Conservation (phyloP, 1,140 invertebrate species). For the Aricia agestis region DNA sequence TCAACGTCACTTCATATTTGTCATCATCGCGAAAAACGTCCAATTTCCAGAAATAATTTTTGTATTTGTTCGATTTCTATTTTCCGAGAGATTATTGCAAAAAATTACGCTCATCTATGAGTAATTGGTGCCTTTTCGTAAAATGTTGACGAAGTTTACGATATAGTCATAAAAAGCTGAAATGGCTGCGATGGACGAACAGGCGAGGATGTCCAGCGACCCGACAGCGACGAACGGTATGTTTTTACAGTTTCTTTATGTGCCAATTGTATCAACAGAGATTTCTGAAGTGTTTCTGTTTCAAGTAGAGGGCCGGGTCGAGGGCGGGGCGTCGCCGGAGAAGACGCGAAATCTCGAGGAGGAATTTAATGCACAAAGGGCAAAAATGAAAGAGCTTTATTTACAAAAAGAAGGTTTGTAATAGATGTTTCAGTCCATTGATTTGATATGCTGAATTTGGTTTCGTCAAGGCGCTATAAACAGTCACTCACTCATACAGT, state of each 20-base stretch:
- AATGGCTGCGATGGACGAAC: slow-evolving; percentile 34
- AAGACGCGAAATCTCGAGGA: slow-evolving; percentile 80
- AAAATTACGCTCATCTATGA: neutral
- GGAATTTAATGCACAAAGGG: slow-evolving; percentile 92
- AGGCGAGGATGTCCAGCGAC: slow-evolving; percentile 47
- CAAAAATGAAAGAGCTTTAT: slow-evolving; percentile 93
- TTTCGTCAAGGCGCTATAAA: neutral
- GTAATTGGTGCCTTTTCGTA: neutral
- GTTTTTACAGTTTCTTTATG: slow-evolving; percentile 41
- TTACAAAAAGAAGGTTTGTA: slow-evolving; percentile 92
- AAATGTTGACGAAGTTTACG: neutral
- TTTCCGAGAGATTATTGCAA: neutral
- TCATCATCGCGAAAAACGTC: slow-evolving; percentile 13
- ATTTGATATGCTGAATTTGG: neutral
- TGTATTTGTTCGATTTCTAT: slow-evolving; percentile 8
- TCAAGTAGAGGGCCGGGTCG: slow-evolving; percentile 53
- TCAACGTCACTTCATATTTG: neutral
- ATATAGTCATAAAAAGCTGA: neutral
- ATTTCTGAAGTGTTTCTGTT: slow-evolving; percentile 62
- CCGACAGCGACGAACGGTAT: slow-evolving; percentile 52
- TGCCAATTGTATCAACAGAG: slow-evolving; percentile 35
- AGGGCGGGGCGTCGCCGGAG: slow-evolving; percentile 38
- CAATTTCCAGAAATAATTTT: slow-evolving; percentile 17
- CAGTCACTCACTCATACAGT: neutral
- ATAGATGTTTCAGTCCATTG: slow-evolving; percentile 18